These are phyloP conservation scores for Mungos mungo DNA, from an alignment of 2,113 vertebrate species.

Conservation along the genomic window DNA sequence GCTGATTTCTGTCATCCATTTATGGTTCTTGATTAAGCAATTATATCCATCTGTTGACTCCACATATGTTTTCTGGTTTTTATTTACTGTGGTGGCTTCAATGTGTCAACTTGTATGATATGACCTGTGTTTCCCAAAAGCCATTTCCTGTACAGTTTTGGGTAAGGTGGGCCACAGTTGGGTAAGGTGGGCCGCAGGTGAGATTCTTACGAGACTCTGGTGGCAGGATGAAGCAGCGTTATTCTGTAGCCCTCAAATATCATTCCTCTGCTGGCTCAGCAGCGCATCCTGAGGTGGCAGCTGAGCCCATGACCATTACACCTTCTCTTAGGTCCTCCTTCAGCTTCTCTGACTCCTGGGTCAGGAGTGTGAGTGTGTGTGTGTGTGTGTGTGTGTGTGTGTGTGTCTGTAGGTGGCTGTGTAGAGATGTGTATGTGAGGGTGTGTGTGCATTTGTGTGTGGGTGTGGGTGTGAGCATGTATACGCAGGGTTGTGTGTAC, in stretches of 20 bases:
- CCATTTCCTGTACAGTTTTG: background rate
- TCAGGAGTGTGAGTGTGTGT: background rate
- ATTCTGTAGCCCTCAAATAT: background rate
- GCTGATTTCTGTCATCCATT: background rate
- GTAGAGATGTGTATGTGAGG: no score
- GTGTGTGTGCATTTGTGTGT: no score
- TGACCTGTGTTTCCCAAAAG: background rate
- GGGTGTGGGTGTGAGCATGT: no score
- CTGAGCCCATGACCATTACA: background rate
- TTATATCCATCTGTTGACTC: background rate
- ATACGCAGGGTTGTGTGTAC: no score
- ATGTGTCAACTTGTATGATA: background rate
- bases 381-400: background rate
- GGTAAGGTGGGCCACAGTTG: background rate
- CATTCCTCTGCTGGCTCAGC: background rate
- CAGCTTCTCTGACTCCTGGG: background rate
- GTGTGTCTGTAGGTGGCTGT: background rate
- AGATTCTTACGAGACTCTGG: background rate
- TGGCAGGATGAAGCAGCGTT: background rate
- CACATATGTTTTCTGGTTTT: background rate
- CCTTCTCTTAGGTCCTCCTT: background rate
- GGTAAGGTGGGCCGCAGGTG: background rate
- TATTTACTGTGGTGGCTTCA: background rate
- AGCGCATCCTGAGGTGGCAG: background rate
- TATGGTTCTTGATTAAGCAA: background rate